Evolutionary conservation across 2,113 vertebrate genomes (phyloP).

Genomic region (Ameiurus melas): DNA sequence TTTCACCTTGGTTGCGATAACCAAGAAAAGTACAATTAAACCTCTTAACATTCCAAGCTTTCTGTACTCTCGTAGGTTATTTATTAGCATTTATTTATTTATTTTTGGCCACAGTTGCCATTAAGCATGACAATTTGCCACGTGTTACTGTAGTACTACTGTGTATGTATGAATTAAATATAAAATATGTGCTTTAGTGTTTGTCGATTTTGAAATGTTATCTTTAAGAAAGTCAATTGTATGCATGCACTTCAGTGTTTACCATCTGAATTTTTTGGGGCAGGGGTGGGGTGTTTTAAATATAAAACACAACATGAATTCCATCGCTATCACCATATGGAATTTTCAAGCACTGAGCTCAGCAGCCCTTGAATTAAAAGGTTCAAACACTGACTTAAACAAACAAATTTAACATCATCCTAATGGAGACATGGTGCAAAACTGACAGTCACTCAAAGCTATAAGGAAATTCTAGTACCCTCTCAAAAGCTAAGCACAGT

Average conservation of each 20-base stretch:
- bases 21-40: neutral
- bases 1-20: neutral
- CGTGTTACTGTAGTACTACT: neutral
- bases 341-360: too few relatives aligned
- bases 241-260: neutral
- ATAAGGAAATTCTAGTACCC: too few relatives aligned
- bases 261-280: neutral
- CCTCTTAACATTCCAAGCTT: neutral
- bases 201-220: neutral
- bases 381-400: too few relatives aligned
- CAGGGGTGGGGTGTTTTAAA: too few relatives aligned
- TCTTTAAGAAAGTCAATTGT: neutral
- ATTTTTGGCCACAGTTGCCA: neutral
- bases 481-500: too few relatives aligned
- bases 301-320: too few relatives aligned
- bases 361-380: too few relatives aligned
- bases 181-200: neutral
- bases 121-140: slow-evolving; percentile 14
- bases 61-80: neutral
- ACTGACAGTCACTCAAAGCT: too few relatives aligned
- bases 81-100: neutral
- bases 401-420: too few relatives aligned
- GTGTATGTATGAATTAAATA: slow-evolving; percentile 12
- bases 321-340: too few relatives aligned
- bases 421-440: too few relatives aligned